Evolutionary conservation across 2,797 vertebrate genomes (phyloP).

Genomic region (Hipposideros larvatus): DNA sequence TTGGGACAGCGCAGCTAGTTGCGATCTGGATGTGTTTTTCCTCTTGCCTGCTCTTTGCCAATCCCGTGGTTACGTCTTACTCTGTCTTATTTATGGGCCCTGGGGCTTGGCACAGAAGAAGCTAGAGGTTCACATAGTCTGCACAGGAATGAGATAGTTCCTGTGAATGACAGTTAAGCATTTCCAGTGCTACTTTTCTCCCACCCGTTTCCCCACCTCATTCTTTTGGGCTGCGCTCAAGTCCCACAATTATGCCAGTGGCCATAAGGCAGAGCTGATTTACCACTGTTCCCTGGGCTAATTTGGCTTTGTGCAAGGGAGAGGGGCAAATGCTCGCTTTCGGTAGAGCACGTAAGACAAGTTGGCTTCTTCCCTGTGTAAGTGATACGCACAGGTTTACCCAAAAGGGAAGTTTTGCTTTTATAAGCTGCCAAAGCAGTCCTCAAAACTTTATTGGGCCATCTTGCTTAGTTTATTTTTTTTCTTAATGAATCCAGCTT

Average conservation of each 20-base stretch:
- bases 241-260: background rate
- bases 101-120: background rate
- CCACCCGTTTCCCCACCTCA: background rate
- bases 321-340: background rate
- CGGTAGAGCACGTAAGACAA: background rate
- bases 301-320: background rate
- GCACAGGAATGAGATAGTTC: background rate
- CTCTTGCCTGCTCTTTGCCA: background rate
- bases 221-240: conserved; percentile 22
- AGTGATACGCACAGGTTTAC: background rate
- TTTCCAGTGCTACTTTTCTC: background rate
- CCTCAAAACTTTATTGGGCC: background rate
- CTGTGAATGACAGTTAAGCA: conserved; percentile 26
- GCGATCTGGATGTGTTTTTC: background rate
- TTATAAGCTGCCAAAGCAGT: background rate
- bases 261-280: conserved; percentile 19
- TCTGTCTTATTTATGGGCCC: conserved; percentile 62
- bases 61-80: background rate
- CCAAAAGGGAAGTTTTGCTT: conserved; percentile 14
- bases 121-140: background rate
- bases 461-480: background rate
- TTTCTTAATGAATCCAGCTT: background rate
- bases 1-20: background rate
- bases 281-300: background rate
- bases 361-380: background rate